phyloP scores from a whole-genome alignment of 2,797 vertebrate genomes.

The Eulemur rubriventer region DNA sequence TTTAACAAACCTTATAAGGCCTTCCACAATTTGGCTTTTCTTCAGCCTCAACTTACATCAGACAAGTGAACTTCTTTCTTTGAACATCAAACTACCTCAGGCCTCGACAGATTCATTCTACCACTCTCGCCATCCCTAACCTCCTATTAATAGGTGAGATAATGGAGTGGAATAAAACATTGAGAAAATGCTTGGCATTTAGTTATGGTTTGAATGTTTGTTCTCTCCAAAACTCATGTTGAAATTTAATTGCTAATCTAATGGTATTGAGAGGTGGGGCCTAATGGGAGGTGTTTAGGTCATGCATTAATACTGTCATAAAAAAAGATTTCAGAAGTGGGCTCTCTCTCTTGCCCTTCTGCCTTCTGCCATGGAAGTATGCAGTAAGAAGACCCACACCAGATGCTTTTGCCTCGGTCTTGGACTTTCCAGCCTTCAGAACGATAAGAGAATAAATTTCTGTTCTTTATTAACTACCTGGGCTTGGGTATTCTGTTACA shows the following conservation, averaged over 20 bases:
- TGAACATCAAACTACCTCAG: background rate
- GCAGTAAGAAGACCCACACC: background rate
- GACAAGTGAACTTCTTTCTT: background rate
- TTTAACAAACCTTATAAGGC: background rate
- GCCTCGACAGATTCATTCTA: background rate
- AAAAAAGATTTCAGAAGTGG: background rate
- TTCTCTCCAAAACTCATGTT: background rate
- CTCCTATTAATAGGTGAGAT: background rate
- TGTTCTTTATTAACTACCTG: background rate
- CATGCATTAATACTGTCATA: background rate
- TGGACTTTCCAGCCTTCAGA: background rate
- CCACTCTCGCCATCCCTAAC: background rate
- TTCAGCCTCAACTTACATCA: constrained; percentile 31
- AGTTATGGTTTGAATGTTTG: background rate
- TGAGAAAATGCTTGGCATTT: background rate
- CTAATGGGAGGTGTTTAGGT: background rate
- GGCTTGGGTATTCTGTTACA: background rate
- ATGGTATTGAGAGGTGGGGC: background rate
- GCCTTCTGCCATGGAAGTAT: background rate
- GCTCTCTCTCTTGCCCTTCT: background rate
- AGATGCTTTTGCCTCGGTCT: background rate
- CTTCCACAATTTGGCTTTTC: background rate
- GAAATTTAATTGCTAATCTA: background rate
- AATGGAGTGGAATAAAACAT: background rate
- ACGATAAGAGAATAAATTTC: background rate